These are phyloP conservation scores for Pyrocephalus nanus DNA, from an alignment of 2,797 vertebrate genomes.

Conservation along the genomic window DNA sequence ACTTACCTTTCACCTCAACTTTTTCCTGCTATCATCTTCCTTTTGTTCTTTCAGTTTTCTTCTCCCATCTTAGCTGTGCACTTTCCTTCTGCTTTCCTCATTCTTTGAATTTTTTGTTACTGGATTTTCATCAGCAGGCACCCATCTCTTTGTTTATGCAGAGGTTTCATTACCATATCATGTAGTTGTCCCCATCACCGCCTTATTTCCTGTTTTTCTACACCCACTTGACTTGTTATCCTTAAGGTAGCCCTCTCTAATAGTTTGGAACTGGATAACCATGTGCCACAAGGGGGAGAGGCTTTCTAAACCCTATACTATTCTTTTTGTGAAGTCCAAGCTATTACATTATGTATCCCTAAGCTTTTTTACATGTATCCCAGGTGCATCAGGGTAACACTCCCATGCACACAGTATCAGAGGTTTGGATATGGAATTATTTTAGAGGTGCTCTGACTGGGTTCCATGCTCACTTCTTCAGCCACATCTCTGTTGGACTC, in stretches of 20 bases:
- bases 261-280: background rate
- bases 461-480: background rate
- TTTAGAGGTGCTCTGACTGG: background rate
- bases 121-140: background rate
- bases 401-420: accelerated
- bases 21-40: background rate
- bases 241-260: background rate
- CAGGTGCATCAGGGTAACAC: background rate
- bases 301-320: background rate
- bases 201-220: background rate
- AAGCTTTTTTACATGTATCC: background rate
- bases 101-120: background rate
- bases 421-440: background rate
- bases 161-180: background rate
- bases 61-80: background rate
- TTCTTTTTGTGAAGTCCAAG: background rate
- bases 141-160: background rate
- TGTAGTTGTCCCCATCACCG: background rate
- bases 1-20: background rate
- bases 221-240: background rate
- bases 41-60: background rate
- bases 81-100: background rate
- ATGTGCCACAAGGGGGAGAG: background rate
- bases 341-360: background rate
- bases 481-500: background rate